Percentiles rank a stretch among this genome's conserved stretches.
Evolutionary conservation across 2,113 vertebrate genomes (phyloP).

Genomic region (Emydocephalus ijimae): DNA sequence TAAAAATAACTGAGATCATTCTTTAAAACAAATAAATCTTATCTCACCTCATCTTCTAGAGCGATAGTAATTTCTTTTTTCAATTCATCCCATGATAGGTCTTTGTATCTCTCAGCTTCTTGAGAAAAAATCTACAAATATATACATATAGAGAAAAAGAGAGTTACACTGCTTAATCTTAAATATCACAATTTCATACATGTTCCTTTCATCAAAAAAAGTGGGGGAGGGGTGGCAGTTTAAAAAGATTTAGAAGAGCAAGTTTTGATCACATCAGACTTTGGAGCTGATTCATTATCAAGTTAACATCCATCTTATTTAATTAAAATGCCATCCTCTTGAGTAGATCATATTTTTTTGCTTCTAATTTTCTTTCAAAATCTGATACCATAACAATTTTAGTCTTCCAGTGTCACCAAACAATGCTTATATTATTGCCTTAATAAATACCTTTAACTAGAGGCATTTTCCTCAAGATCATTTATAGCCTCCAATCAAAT

Average conservation of each 20-base stretch:
- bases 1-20: background rate
- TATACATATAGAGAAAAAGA: background rate
- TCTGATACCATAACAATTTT: background rate
- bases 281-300: background rate
- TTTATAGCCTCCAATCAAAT: background rate
- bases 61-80: conserved; percentile 90
- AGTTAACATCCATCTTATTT: background rate
- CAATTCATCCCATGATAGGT: conserved; percentile 83
- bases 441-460: background rate
- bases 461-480: background rate
- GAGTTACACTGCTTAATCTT: background rate
- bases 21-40: accelerated
- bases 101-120: conserved; percentile 74
- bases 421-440: background rate
- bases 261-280: background rate
- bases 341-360: background rate
- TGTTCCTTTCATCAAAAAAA: background rate
- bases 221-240: background rate
- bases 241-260: background rate
- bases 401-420: background rate
- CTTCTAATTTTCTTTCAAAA: background rate
- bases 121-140: conserved; percentile 83
- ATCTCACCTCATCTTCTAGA: conserved; percentile 85
- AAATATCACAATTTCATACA: background rate
- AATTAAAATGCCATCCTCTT: background rate